Evolutionary conservation across 2,113 vertebrate genomes (phyloP), one percentile per base, ranked within the genome.

Genomic region (Phaethon lepturus): DNA sequence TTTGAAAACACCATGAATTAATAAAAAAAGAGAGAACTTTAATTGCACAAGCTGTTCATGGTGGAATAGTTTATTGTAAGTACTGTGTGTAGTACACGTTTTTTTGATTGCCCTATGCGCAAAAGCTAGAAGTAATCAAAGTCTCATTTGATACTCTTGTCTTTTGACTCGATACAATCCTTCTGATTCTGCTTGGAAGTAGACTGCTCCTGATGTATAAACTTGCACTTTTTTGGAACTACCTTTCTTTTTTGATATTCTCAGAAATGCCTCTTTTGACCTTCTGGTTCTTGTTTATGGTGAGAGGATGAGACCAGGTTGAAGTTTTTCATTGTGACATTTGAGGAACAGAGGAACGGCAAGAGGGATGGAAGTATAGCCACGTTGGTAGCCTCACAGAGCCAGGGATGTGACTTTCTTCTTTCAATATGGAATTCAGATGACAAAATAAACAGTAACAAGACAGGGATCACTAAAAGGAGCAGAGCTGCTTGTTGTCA

Each of bases 341-440:
- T 40, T 59, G 26, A 93, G 47, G 20, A 78, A 18, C 13, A 56
- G 62, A 80, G 28, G 22, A 75, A 83, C 10, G 31, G 7, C 20
- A 52, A 60, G 49, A 64, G 63, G 45, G 11, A n/a, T n/a, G n/a
- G n/a, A n/a, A n/a, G n/a, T 6, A 10, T 53, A 7, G 13, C 13
- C 52, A 17, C 0, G 0, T 8, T 69, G 55, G 5, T 14, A 76
- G 33, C 16, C 16, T 68, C 11, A 16, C 1, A 0, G 8, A 84
- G 9, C 8, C 0, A 2, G 40, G 44, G n/a, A 47, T 16, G 31
- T 31, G 40, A 53, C 33, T 7, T 60, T 35, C 13, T 33, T 66
- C 19, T 77, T 25, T 31, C 8, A 8, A 6, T 4, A 4, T 5
- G 33, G 50, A 66, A 71, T 74, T 64, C 3, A 42, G 15, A 45